Evolutionary conservation across 2,113 vertebrate species (phyloP).

Genomic region (Labeo catla): DNA sequence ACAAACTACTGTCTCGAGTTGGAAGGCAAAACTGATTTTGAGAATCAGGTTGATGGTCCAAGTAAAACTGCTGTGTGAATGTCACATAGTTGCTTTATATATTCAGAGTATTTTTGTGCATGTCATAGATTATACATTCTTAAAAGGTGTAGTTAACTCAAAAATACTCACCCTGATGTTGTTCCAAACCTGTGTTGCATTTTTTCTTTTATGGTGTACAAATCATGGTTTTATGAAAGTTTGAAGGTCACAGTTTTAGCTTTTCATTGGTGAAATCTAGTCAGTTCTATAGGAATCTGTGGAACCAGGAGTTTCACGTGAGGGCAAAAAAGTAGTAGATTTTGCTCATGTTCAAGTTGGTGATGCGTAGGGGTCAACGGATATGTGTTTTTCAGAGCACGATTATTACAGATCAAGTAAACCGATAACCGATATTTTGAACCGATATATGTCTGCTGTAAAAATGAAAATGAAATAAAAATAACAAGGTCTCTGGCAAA

Average conservation of each 20-base stretch:
- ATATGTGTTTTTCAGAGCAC: too few relatives aligned
- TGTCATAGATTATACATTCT: background rate
- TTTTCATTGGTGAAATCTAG: background rate
- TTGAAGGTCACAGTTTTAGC: background rate
- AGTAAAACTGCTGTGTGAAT: background rate
- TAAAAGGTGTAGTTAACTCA: background rate
- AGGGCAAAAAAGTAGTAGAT: background rate
- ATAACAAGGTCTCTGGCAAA: too few relatives aligned
- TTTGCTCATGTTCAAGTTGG: background rate
- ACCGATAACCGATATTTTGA: too few relatives aligned
- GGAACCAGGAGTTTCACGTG: background rate
- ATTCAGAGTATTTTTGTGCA: background rate
- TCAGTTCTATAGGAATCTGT: background rate
- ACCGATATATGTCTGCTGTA: too few relatives aligned
- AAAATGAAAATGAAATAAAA: too few relatives aligned
- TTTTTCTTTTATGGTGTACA: background rate
- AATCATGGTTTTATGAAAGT: background rate
- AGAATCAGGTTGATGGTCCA: background rate
- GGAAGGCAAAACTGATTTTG: slow-evolving; percentile 20
- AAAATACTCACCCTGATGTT: background rate
- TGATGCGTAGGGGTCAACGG: too few relatives aligned
- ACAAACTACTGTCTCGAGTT: background rate
- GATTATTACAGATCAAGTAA: too few relatives aligned
- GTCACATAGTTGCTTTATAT: background rate
- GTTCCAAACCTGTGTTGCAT: background rate